Percentiles rank a stretch among this genome's conserved stretches.
phyloP scores from a whole-genome alignment of 1,140 invertebrate species.

The Druon quercuslanigerum region DNA sequence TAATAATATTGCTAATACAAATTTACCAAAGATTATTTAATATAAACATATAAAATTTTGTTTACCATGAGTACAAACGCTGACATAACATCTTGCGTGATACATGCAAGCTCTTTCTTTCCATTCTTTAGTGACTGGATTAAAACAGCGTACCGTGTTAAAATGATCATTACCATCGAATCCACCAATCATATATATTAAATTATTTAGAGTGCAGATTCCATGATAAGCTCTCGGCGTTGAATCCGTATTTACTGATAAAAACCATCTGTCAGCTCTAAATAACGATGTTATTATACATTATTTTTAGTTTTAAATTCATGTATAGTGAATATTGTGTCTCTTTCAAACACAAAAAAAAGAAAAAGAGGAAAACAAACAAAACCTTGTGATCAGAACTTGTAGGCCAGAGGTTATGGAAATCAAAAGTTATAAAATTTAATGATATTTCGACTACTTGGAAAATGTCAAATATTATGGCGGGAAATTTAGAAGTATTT shows the following conservation, averaged over 20 bases:
- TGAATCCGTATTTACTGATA: conserved; percentile 79
- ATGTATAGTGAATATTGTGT: too few species aligned
- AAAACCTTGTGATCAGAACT: too few species aligned
- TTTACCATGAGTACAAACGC: conserved; percentile 81
- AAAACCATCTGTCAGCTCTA: conserved; percentile 80
- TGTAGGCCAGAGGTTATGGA: too few species aligned
- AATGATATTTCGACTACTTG: too few species aligned
- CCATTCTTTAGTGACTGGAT: conserved; percentile 81
- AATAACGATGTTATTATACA: conserved; percentile 33
- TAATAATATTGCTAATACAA: too few species aligned
- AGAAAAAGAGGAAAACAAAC: too few species aligned
- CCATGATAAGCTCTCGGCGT: conserved; percentile 86
- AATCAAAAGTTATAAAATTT: too few species aligned
- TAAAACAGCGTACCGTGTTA: conserved; percentile 82
- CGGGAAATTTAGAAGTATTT: too few species aligned
- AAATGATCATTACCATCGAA: conserved; percentile 85
- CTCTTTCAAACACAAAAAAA: too few species aligned
- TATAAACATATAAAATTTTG: neutral
- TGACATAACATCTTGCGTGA: conserved; percentile 85
- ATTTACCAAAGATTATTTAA: too few species aligned
- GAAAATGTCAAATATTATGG: too few species aligned
- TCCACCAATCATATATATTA: conserved; percentile 87
- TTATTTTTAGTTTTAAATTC: neutral
- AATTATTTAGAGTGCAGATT: conserved; percentile 79
- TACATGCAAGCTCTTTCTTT: conserved; percentile 84